These are phyloP conservation scores for Takifugu bimaculatus DNA, from an alignment of 2,113 vertebrate genomes.

Conservation along the genomic window DNA sequence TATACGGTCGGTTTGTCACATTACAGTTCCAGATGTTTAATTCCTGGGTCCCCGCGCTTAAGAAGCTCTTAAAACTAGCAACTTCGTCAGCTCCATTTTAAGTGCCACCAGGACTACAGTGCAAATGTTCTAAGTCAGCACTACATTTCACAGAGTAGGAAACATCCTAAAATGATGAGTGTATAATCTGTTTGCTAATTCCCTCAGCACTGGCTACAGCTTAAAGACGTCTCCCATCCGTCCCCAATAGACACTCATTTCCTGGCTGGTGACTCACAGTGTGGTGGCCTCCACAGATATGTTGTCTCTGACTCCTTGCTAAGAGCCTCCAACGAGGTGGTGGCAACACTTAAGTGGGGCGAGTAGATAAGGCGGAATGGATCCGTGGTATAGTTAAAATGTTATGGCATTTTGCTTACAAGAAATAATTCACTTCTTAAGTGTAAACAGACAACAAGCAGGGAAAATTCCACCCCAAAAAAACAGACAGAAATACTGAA, in stretches of 20 bases:
- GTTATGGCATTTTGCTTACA: constrained; percentile 61
- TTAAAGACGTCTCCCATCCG: constrained; percentile 76
- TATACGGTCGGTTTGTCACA: constrained; percentile 50
- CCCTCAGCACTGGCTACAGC: constrained; percentile 72
- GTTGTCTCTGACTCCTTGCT: constrained; percentile 61
- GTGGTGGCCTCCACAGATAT: constrained; percentile 68
- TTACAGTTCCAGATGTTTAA: constrained; percentile 59
- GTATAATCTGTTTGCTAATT: constrained; percentile 81
- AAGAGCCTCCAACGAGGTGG: constrained; percentile 61
- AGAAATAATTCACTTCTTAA: constrained; percentile 44
- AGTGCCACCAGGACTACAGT: constrained; percentile 71
- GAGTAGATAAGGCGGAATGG: constrained; percentile 63
- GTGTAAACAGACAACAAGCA: constrained; percentile 53
- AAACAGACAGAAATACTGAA: constrained; percentile 23
- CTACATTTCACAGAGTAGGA: constrained; percentile 71
- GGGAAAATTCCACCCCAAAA: constrained; percentile 13
- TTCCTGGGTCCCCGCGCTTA: constrained; percentile 66
- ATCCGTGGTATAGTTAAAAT: constrained; percentile 59
- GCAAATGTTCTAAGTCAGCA: constrained; percentile 79
- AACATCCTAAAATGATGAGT: constrained; percentile 79
- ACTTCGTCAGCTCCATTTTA: constrained; percentile 78
- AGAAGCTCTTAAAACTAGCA: constrained; percentile 67
- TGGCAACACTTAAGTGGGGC: constrained; percentile 60
- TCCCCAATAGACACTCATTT: constrained; percentile 69
- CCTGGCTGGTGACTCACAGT: constrained; percentile 75